A percentile compares a stretch with the other conserved stretches of the same genome.
These are phyloP conservation scores for Xiphophorus couchianus DNA, from an alignment of 2,113 vertebrate genomes.

Conservation along the genomic window DNA sequence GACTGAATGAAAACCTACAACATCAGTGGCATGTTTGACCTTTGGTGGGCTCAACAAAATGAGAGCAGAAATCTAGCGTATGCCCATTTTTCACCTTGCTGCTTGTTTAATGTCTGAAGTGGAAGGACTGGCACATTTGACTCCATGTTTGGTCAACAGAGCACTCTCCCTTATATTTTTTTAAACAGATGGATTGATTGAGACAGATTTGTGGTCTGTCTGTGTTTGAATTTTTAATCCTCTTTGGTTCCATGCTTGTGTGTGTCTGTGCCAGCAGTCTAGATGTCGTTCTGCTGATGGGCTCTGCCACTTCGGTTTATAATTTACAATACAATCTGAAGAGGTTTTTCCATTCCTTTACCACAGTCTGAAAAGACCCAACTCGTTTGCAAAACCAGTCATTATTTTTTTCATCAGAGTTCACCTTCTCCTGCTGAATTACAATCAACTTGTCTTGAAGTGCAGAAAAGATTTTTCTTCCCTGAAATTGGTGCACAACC, in stretches of 20 bases:
- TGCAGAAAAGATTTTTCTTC: slow-evolving; percentile 4
- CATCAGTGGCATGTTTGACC: too few relatives aligned
- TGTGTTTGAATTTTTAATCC: neutral
- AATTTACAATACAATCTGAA: neutral
- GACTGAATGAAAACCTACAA: too few relatives aligned
- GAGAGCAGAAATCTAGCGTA: too few relatives aligned
- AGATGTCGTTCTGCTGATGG: neutral
- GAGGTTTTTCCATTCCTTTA: neutral
- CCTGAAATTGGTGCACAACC: slow-evolving; percentile 1
- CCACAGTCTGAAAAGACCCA: neutral
- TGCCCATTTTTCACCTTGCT: too few relatives aligned
- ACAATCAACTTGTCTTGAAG: neutral
- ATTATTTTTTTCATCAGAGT: neutral
- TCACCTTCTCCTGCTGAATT: neutral
- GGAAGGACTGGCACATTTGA: neutral
- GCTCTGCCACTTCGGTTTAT: neutral
- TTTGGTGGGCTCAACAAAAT: too few relatives aligned
- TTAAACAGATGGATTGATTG: neutral
- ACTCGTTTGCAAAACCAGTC: neutral
- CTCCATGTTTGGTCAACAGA: neutral
- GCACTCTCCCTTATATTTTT: neutral
- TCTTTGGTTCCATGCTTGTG: neutral
- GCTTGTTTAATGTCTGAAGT: too few relatives aligned
- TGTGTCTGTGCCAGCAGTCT: neutral
- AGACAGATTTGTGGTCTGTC: neutral